A percentile compares a stretch with the other conserved stretches of the same genome.
Evolutionary conservation across 2,113 vertebrate genomes (phyloP).

Genomic region (Atlantisia rogersi): DNA sequence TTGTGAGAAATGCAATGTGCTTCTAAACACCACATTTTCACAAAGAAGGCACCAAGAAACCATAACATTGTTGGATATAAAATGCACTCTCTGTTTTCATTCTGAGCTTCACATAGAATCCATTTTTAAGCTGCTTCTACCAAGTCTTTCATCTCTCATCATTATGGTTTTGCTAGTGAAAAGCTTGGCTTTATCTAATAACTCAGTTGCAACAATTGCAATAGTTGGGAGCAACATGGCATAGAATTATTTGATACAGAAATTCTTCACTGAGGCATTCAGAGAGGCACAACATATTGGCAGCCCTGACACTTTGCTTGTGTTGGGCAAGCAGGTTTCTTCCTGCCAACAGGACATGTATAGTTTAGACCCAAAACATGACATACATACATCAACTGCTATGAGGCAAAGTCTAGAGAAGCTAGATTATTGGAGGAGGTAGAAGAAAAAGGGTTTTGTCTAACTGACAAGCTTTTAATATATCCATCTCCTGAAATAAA

Average conservation of each 20-base stretch:
- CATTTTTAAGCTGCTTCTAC: not conserved
- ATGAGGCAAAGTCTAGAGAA: not conserved
- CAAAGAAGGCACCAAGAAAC: not conserved
- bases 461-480: not conserved
- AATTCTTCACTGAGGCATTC: not conserved
- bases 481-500: not conserved
- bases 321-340: not conserved
- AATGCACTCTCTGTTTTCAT: not conserved
- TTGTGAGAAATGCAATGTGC: not conserved
- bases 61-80: not conserved
- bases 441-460: not conserved
- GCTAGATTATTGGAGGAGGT: not conserved
- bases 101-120: not conserved
- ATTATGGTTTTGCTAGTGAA: not conserved
- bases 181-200: not conserved
- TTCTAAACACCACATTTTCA: not conserved
- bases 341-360: not conserved
- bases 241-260: not conserved
- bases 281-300: not conserved
- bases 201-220: not conserved
- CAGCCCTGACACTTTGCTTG: not conserved
- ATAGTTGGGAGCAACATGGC: not conserved
- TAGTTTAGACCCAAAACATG: not conserved
- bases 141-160: not conserved
- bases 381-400: not conserved